phyloP scores from a whole-genome alignment of 2,888 invertebrate genomes.

The Caenorhabditis zanzibari region DNA sequence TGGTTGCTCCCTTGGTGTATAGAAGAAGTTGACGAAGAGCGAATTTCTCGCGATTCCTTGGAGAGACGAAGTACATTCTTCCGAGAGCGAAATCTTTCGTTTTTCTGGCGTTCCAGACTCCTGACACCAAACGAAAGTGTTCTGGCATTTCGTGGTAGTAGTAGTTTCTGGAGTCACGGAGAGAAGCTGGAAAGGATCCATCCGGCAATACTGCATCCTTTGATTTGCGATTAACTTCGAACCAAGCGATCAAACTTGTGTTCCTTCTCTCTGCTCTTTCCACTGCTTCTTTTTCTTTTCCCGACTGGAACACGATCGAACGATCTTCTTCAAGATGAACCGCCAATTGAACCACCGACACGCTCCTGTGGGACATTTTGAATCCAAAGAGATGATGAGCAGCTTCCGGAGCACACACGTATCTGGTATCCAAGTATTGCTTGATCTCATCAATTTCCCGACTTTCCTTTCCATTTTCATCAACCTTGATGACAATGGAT shows the following conservation, averaged over 20 bases:
- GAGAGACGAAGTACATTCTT: conserved; percentile 53
- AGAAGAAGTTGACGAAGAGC: conserved; percentile 47
- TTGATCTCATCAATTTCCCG: conserved; percentile 54
- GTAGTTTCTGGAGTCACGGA: not conserved
- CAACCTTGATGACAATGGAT: not conserved
- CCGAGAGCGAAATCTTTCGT: conserved; percentile 12
- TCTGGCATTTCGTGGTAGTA: conserved; percentile 49
- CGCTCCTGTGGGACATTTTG: conserved; percentile 17
- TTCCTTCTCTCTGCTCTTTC: not conserved
- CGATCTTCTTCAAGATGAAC: conserved; percentile 67
- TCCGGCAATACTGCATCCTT: not conserved
- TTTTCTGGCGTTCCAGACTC: conserved; percentile 31
- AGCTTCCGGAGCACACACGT: conserved; percentile 67
- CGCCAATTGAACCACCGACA: conserved; percentile 17
- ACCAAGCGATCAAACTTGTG: conserved; percentile 26
- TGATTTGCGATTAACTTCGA: conserved; percentile 4
- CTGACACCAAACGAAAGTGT: conserved; percentile 8
- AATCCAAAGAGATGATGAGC: conserved; percentile 65
- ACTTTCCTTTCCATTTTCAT: not conserved
- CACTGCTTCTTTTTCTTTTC: conserved; percentile 12
- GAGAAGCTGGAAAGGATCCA: not conserved
- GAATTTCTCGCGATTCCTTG: conserved; percentile 41
- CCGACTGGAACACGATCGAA: conserved; percentile 29
- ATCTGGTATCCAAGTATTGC: conserved; percentile 55
- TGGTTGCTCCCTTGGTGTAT: conserved; percentile 32